A percentile compares a stretch with the other conserved stretches of the same genome.
Evolutionary conservation across 2,888 invertebrate species (phyloP).

Genomic region (Patella ulyssiponensis): DNA sequence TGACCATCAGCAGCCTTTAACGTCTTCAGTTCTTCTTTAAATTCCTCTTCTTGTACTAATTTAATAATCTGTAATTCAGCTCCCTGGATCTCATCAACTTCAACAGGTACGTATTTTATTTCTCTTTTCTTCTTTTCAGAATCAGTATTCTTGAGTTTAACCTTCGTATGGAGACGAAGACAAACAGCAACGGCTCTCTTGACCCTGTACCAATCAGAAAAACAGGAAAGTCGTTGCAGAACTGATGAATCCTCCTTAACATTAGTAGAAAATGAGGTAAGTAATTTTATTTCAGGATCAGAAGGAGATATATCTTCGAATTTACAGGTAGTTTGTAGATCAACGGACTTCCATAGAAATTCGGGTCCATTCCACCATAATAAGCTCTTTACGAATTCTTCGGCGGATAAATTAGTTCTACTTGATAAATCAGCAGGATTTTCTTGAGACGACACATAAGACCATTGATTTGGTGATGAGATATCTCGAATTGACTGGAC

Average conservation of each 20-base stretch:
- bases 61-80: no score
- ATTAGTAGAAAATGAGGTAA: not conserved
- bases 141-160: not conserved
- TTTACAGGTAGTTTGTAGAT: not conserved
- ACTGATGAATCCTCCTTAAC: not conserved
- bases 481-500: no score
- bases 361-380: slow-evolving; percentile 1
- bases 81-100: no score
- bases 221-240: not conserved
- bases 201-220: no score
- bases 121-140: not conserved
- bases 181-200: no score
- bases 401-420: not conserved
- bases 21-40: not conserved
- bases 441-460: no score
- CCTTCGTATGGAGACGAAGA: not conserved
- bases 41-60: no score
- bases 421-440: no score
- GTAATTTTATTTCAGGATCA: slow-evolving; percentile 8
- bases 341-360: no score
- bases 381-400: slow-evolving; percentile 10
- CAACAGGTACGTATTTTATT: not conserved
- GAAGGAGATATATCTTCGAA: not conserved
- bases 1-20: not conserved
- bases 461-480: no score